phyloP scores from a whole-genome alignment of 2,113 vertebrate species.

The Todiramphus saurophagus region DNA sequence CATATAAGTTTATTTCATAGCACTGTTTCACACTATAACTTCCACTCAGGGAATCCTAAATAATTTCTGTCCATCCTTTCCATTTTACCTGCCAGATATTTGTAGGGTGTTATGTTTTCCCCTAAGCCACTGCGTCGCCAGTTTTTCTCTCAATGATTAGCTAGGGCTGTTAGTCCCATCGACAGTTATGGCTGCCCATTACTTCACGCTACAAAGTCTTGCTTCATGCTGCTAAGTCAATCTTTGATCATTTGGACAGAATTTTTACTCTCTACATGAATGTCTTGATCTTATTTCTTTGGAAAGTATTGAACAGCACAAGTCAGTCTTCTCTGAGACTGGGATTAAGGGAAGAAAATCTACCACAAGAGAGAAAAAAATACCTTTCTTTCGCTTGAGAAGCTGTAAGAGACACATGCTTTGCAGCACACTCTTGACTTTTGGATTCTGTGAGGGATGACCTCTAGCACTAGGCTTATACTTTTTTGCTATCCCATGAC shows the following conservation, averaged over 20 bases:
- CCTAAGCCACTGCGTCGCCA: constrained; percentile 12
- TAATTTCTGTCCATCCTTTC: constrained; percentile 42
- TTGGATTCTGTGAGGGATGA: neutral
- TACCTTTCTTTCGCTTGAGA: neutral
- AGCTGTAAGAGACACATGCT: neutral
- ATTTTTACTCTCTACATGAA: neutral
- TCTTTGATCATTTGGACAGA: neutral
- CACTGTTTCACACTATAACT: constrained; percentile 41
- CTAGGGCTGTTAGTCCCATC: constrained; percentile 21
- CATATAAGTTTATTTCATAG: constrained; percentile 34
- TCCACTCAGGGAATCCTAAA: constrained; percentile 34
- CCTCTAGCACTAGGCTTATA: neutral
- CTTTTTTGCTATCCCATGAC: neutral
- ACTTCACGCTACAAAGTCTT: neutral
- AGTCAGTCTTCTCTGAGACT: neutral
- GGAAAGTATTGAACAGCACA: neutral
- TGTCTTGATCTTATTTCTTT: neutral
- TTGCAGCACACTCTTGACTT: neutral
- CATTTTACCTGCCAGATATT: constrained; percentile 48
- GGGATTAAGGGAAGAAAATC: neutral
- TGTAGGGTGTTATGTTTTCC: constrained; percentile 55
- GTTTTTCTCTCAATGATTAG: neutral
- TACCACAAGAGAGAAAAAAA: neutral
- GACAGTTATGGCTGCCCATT: neutral
- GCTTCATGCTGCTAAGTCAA: neutral